Evolutionary conservation across 2,888 invertebrate species (phyloP).

Genomic region (Noctua pronuba): DNA sequence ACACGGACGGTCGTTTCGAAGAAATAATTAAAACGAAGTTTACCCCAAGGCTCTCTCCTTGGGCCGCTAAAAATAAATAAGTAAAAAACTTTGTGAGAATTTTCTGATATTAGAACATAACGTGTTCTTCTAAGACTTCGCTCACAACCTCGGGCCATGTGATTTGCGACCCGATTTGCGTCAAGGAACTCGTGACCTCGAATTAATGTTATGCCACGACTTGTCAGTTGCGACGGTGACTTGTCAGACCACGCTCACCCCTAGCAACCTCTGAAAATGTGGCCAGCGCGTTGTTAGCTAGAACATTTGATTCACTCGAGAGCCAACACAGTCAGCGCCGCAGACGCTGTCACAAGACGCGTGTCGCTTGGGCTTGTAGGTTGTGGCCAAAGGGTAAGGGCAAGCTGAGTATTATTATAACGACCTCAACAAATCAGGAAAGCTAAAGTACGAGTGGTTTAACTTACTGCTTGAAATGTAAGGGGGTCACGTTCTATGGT

Average conservation of each 20-base stretch:
- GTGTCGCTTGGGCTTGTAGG: neutral
- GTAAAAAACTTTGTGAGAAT: slow-evolving; percentile 3
- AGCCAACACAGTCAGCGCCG: neutral
- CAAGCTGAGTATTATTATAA: slow-evolving; percentile 3
- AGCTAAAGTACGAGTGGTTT: slow-evolving; percentile 9
- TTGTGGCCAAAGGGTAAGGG: neutral
- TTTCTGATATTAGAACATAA: neutral
- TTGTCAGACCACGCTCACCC: neutral
- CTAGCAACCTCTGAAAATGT: neutral
- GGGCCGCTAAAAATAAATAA: neutral
- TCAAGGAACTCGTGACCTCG: neutral
- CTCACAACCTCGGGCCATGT: neutral
- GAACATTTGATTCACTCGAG: neutral
- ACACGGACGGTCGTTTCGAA: slow-evolving; percentile 16
- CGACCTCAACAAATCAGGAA: slow-evolving; percentile 24
- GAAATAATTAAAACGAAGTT: slow-evolving; percentile 33
- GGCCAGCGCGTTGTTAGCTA: neutral
- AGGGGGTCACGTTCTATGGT: slow-evolving; percentile 33
- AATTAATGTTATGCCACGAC: neutral
- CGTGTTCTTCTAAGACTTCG: neutral
- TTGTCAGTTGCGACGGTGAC: neutral
- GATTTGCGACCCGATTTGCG: neutral
- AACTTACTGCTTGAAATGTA: slow-evolving; percentile 37
- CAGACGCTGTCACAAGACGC: neutral
- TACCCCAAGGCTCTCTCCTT: slow-evolving; percentile 22